Evolutionary conservation across 2,113 vertebrate species (phyloP).

Genomic region (Mastomys natalensis): DNA sequence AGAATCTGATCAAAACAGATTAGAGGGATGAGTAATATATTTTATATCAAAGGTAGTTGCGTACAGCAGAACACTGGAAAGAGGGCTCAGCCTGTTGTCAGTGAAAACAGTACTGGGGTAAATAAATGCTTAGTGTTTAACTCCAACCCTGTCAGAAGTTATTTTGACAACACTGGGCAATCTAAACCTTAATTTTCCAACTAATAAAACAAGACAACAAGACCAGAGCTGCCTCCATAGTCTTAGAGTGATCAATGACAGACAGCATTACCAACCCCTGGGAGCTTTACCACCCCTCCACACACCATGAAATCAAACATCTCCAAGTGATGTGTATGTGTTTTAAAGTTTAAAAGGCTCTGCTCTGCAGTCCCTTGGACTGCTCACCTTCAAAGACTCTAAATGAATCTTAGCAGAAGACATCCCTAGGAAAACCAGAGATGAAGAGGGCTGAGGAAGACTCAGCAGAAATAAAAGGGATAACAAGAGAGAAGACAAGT

Average conservation of each 20-base stretch:
- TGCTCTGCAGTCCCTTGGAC: neutral
- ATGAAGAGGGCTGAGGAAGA: neutral
- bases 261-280: slow-evolving; percentile 55
- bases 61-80: slow-evolving; percentile 4
- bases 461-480: neutral
- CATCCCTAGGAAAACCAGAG: neutral
- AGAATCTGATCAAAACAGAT: slow-evolving; percentile 22
- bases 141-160: neutral
- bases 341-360: slow-evolving; percentile 50
- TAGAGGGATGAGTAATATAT: slow-evolving; percentile 10
- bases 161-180: slow-evolving; percentile 1
- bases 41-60: slow-evolving; percentile 49
- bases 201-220: slow-evolving; percentile 50
- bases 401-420: slow-evolving; percentile 16
- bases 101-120: neutral
- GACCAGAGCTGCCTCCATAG: neutral
- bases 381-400: slow-evolving; percentile 25
- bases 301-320: slow-evolving; percentile 4
- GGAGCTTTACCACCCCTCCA: neutral
- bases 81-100: neutral
- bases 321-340: neutral
- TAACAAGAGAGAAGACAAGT: neutral
- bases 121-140: neutral
- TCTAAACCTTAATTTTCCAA: neutral
- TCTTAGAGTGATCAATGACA: neutral